Evolutionary conservation across 2,797 vertebrate genomes (phyloP).

Genomic region (Sebastes cheni): DNA sequence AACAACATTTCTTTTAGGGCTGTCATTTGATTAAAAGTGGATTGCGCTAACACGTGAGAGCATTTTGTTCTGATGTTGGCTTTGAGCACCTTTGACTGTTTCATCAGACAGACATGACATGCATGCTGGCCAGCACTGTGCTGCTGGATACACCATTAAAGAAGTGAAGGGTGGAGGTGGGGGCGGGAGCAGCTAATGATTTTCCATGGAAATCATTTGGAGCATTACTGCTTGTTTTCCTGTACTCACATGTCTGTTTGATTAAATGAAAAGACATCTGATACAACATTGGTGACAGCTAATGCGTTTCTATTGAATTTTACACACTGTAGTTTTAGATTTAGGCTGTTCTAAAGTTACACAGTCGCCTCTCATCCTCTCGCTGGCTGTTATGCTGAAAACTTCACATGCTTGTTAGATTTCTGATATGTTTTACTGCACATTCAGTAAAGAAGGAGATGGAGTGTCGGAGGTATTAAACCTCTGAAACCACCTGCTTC

Average conservation of each 20-base stretch:
- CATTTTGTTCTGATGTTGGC: neutral
- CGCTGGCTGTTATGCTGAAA: neutral
- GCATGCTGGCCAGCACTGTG: neutral
- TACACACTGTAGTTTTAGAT: neutral
- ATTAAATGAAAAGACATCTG: neutral
- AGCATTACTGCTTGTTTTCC: neutral
- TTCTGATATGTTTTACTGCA: neutral
- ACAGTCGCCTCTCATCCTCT: too few relatives aligned
- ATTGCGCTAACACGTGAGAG: neutral
- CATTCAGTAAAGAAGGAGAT: neutral
- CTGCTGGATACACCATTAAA: neutral
- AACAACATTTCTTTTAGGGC: too few relatives aligned
- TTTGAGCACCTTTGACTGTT: constrained; percentile 1
- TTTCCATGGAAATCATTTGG: constrained; percentile 9
- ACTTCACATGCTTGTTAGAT: neutral
- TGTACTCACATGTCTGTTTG: neutral
- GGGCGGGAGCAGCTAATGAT: constrained; percentile 1
- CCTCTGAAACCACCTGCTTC: neutral
- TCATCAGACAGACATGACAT: neutral
- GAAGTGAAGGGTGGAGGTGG: neutral
- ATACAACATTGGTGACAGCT: neutral
- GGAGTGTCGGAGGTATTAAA: neutral
- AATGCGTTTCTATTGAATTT: neutral
- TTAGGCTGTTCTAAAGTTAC: neutral
- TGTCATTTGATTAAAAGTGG: neutral